phyloP scores from a whole-genome alignment of 2,888 invertebrate species.

The Axea sp. region DNA sequence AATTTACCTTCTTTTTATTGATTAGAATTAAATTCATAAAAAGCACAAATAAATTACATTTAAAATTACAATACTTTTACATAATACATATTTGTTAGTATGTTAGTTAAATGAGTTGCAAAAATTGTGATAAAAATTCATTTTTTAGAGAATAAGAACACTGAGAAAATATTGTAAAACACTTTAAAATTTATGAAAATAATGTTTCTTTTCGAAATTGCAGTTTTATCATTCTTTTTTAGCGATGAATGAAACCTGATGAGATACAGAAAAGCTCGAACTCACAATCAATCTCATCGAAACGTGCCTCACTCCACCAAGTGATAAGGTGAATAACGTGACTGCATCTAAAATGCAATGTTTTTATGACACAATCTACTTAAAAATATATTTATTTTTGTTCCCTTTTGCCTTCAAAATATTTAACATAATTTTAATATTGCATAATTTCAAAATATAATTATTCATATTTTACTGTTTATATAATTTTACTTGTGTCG shows the following conservation, averaged over 20 bases:
- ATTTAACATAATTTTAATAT: too few relatives aligned
- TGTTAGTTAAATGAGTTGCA: conserved; percentile 2
- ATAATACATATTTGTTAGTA: conserved; percentile 9
- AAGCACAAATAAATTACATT: background rate
- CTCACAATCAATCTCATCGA: conserved; percentile 41
- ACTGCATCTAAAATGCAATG: conserved; percentile 50
- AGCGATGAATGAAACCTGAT: conserved; percentile 34
- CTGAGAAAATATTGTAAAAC: background rate
- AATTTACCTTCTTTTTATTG: background rate
- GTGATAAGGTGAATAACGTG: conserved; percentile 39
- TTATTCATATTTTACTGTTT: too few relatives aligned
- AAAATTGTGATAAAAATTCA: conserved; percentile 1
- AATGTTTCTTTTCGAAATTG: conserved; percentile 1
- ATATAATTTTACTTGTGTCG: too few relatives aligned
- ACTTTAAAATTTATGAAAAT: background rate
- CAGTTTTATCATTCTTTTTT: conserved; percentile 6
- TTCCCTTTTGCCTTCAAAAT: too few relatives aligned
- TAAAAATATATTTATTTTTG: conserved; percentile 2
- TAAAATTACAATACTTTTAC: background rate
- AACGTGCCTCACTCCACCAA: conserved; percentile 30
- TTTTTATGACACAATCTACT: conserved; percentile 18
- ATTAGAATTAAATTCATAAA: background rate
- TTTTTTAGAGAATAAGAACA: too few relatives aligned
- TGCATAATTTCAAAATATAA: too few relatives aligned
- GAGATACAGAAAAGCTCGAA: conserved; percentile 28